Percentiles rank a stretch among this genome's conserved stretches.
These are phyloP conservation scores for Pterocles gutturalis DNA, from an alignment of 2,113 vertebrate genomes.

Conservation along the genomic window DNA sequence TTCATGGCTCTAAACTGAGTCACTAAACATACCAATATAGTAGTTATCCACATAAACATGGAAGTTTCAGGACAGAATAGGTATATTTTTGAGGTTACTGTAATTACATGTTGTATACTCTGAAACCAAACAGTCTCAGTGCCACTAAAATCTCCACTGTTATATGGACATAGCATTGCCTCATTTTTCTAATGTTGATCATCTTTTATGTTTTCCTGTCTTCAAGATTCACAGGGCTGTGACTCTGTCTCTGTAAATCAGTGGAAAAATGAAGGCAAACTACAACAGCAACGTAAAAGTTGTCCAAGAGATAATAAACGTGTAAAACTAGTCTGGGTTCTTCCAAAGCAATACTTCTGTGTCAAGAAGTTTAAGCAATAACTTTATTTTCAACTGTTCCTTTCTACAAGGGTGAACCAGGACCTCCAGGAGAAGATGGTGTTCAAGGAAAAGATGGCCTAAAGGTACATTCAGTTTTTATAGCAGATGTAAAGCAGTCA, in stretches of 20 bases:
- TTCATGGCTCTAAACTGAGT: neutral
- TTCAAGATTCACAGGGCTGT: neutral
- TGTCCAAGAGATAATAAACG: neutral
- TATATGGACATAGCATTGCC: neutral
- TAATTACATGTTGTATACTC: neutral
- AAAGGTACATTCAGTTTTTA: conserved; percentile 83
- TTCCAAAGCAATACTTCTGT: neutral
- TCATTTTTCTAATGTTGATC: neutral
- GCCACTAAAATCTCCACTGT: neutral
- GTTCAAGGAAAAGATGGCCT: conserved; percentile 92
- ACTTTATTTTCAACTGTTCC: conserved; percentile 6
- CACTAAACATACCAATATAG: neutral
- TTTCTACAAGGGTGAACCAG: conserved; percentile 86
- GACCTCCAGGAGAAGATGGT: conserved; percentile 92
- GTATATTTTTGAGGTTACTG: neutral
- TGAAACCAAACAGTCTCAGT: neutral
- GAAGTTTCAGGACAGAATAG: neutral
- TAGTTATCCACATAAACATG: neutral
- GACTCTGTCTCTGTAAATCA: neutral
- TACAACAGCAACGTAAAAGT: neutral
- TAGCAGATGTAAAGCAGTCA: neutral
- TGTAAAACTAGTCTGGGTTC: neutral
- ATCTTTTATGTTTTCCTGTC: neutral
- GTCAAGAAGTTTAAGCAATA: neutral
- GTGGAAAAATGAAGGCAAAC: neutral